Base-by-base conservation (phyloP, 2,888 invertebrate species). In the Lysandra bellargus region DNA sequence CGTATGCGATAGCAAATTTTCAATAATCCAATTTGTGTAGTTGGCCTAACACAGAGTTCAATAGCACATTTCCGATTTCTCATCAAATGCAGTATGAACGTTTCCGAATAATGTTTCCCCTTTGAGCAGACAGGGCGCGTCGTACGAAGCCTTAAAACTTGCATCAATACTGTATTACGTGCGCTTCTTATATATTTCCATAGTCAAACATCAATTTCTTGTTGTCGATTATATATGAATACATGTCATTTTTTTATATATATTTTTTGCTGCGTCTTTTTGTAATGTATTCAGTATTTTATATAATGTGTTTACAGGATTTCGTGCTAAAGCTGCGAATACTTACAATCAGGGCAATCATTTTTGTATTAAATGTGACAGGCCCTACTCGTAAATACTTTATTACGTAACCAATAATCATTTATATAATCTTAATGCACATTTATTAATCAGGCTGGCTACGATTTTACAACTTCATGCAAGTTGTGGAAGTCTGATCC, bases 61-160 rank as follows among this genome's bases (percentile, higher is more conserved):
- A 44, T 44, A 2, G 44, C 49, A 49, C 49, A 49, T 49, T 49
- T 49, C 2, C 9, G 44, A 44, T 44, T 9, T 49, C 49, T 12
- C 49, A 44, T 49, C 2, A 9, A 49, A 49, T 49, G 49, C 49
- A 49, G 49, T 9, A 57, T 17, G 57, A 57, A 57, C 57, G 57
- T 57, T 69, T 33, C 33, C 6, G 17, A 69, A 69, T 17, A 37
- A 33, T 69, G 23, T 64, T 12, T 64, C 33, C 12, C 4, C 33
- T 14, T 14, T 69, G 33, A 33, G 14, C 33, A 17, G 69, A 7
- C 14, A 69, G 33, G 40, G 44, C n/a, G 74, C n/a, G n/a, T 75
- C 75, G 75, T 57, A 57, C 14, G 76, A 76, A 76, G 57, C 76
- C 76, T 6, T 76, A 76, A 30, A 30, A 76, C 76, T 76, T 76